Evolutionary conservation across 1,140 invertebrate genomes (phyloP).

Genomic region (Bombus confusus): DNA sequence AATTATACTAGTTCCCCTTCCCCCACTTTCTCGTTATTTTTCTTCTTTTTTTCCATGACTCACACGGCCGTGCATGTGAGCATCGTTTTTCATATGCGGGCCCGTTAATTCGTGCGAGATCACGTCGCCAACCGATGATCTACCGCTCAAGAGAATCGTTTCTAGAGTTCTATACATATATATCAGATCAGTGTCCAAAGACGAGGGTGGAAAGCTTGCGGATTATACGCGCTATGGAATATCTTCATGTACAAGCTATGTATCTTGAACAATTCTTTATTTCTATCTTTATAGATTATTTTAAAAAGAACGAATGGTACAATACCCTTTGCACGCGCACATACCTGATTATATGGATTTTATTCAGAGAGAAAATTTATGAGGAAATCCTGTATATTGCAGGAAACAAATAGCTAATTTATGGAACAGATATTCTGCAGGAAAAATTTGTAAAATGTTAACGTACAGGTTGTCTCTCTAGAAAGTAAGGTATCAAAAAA

Average conservation of each 20-base stretch:
- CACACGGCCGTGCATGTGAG: constrained; percentile 31
- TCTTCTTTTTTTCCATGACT: constrained; percentile 52
- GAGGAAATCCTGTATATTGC: too few relatives aligned
- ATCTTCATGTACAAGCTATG: neutral
- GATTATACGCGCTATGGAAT: neutral
- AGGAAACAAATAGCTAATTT: too few relatives aligned
- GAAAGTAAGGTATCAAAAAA: too few relatives aligned
- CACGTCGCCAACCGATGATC: constrained; percentile 68
- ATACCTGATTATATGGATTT: too few relatives aligned
- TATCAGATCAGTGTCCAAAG: constrained; percentile 22
- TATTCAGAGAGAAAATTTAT: too few relatives aligned
- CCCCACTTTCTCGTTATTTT: constrained; percentile 31
- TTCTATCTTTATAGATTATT: neutral
- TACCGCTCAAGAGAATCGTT: constrained; percentile 8
- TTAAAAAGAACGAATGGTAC: neutral
- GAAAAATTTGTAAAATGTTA: too few relatives aligned
- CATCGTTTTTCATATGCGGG: constrained; percentile 65
- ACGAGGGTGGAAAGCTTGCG: constrained; percentile 2
- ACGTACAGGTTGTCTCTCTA: too few relatives aligned
- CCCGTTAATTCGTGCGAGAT: constrained; percentile 77
- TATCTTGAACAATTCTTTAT: too few relatives aligned
- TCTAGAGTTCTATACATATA: constrained; percentile 1
- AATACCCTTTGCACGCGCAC: too few relatives aligned
- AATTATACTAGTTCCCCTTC: constrained; percentile 46
- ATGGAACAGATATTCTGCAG: too few relatives aligned